A percentile compares a stretch with the other conserved stretches of the same genome.
Evolutionary conservation across 1,140 invertebrate species (phyloP).

Genomic region (Anoplophora glabripennis): DNA sequence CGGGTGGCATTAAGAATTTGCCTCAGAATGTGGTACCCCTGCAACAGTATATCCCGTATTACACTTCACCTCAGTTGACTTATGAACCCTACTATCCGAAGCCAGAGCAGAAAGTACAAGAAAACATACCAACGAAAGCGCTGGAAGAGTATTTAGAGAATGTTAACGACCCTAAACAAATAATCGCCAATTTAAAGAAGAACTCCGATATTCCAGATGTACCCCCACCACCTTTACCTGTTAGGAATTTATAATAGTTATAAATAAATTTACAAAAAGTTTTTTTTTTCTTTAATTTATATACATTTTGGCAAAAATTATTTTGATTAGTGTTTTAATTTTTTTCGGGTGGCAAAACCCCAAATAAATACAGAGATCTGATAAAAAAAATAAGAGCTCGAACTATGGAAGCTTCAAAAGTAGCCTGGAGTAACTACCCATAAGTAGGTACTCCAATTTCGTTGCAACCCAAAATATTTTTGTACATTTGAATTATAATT

Average conservation of each 20-base stretch:
- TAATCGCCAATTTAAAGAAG: conserved; percentile 24
- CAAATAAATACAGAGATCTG: too few species aligned
- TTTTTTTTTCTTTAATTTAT: too few species aligned
- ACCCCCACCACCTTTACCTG: conserved; percentile 25
- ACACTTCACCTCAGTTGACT: conserved; percentile 1
- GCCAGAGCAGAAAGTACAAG: conserved; percentile 1
- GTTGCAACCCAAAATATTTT: too few species aligned
- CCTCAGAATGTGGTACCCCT: conserved; percentile 2
- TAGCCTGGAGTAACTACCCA: too few species aligned
- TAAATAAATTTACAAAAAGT: too few species aligned
- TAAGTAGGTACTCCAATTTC: too few species aligned
- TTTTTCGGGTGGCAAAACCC: too few species aligned
- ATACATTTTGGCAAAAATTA: too few species aligned
- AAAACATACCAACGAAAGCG: background rate
- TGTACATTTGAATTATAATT: too few species aligned
- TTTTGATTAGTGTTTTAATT: too few species aligned
- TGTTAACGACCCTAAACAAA: conserved; percentile 22
- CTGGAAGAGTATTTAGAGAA: background rate
- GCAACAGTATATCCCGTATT: background rate
- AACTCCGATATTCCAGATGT: conserved; percentile 28
- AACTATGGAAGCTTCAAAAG: too few species aligned
- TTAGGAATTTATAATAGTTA: background rate
- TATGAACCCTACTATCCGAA: background rate
- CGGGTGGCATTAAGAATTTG: conserved; percentile 13
- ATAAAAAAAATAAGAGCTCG: too few species aligned